Evolutionary conservation across 2,797 vertebrate species (phyloP).

Genomic region (Morelia viridis): DNA sequence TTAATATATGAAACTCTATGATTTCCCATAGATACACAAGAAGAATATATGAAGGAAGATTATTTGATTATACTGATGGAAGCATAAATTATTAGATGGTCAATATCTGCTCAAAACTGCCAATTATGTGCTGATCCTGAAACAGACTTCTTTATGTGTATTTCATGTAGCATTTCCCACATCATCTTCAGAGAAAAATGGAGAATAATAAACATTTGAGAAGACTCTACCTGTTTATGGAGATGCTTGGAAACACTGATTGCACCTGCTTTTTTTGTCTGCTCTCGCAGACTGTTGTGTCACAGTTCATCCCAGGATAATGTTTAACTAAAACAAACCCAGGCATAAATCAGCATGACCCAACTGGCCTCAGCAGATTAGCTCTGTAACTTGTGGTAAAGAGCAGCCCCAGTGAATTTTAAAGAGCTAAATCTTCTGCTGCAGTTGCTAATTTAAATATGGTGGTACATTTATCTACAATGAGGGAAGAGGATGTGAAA

Average conservation of each 20-base stretch:
- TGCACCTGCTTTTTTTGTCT: background rate
- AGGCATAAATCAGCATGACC: constrained; percentile 5
- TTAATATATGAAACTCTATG: constrained; percentile 7
- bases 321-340: constrained; percentile 10
- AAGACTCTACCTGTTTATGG: constrained; percentile 4
- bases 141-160: constrained; percentile 15
- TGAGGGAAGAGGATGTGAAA: background rate
- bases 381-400: background rate
- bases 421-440: background rate
- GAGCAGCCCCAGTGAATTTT: background rate
- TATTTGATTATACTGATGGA: background rate
- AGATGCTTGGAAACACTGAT: constrained; percentile 33
- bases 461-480: background rate
- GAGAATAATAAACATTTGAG: constrained; percentile 20
- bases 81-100: constrained; percentile 14
- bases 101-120: constrained; percentile 13
- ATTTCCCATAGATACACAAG: background rate
- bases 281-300: background rate
- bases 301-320: constrained; percentile 4
- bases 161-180: constrained; percentile 39
- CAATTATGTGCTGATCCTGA: constrained; percentile 18
- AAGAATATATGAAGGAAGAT: constrained; percentile 19
- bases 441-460: background rate
- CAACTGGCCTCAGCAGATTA: background rate
- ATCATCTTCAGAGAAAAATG: constrained; percentile 25